phyloP scores from a whole-genome alignment of 2,797 vertebrate genomes.

The Amblyopsis hoosieri region DNA sequence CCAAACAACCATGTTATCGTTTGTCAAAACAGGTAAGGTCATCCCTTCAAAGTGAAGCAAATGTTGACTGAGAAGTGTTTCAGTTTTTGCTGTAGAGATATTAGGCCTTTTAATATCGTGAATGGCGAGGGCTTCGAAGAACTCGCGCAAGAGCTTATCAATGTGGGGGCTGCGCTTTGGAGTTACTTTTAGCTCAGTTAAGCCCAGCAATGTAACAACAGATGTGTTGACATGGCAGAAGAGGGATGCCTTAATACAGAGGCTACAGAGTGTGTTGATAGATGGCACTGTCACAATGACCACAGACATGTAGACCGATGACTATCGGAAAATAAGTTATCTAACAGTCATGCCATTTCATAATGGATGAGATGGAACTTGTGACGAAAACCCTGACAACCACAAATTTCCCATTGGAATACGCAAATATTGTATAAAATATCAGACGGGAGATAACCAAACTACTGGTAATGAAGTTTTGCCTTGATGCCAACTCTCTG shows the following conservation, averaged over 20 bases:
- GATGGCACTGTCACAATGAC: background rate
- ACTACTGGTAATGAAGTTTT: no score
- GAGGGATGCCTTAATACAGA: background rate
- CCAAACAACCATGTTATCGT: background rate
- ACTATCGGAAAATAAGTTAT: background rate
- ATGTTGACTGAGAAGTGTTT: background rate
- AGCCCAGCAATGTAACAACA: background rate
- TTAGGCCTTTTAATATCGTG: background rate
- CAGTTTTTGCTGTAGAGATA: background rate
- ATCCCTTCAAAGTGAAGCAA: background rate
- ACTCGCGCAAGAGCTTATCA: background rate
- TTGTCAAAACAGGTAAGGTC: background rate
- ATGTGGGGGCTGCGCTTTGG: background rate
- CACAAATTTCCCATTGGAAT: background rate
- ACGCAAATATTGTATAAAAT: background rate
- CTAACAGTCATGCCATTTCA: conserved; percentile 2
- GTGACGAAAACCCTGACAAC: background rate
- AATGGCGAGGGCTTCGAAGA: background rate
- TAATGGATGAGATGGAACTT: background rate
- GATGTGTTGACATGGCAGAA: conserved; percentile 9
- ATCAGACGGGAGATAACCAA: background rate
- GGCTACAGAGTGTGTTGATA: background rate
- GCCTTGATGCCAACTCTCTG: no score
- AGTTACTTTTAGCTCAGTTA: conserved; percentile 12
- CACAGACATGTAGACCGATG: background rate